These are phyloP conservation scores for Acrocera orbiculus DNA, from an alignment of 2,888 invertebrate species.

Conservation along the genomic window DNA sequence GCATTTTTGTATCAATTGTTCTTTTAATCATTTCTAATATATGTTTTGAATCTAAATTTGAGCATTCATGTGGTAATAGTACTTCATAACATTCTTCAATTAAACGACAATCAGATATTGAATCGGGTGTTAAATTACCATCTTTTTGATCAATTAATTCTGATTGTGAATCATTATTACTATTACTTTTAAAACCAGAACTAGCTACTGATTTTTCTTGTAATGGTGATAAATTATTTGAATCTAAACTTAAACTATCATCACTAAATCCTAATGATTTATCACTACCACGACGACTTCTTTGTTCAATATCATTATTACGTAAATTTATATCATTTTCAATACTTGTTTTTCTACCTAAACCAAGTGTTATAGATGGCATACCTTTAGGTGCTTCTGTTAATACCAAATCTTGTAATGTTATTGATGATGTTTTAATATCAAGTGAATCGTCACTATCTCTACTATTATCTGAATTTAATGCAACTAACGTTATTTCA, in stretches of 20 bases:
- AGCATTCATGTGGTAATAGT: conserved; percentile 61
- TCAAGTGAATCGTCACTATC: conserved; percentile 54
- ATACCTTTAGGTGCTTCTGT: conserved; percentile 55
- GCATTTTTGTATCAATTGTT: conserved; percentile 60
- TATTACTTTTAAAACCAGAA: conserved; percentile 41
- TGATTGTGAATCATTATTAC: conserved; percentile 33
- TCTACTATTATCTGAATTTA: conserved; percentile 54
- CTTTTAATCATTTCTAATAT: conserved; percentile 65
- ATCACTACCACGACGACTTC: conserved; percentile 46
- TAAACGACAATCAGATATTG: conserved; percentile 23
- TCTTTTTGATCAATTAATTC: conserved; percentile 38
- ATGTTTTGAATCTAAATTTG: conserved; percentile 57
- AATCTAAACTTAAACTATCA: conserved; percentile 54
- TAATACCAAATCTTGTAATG: conserved; percentile 40
- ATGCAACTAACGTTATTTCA: conserved; percentile 59
- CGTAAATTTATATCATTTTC: conserved; percentile 34
- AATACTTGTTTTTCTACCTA: conserved; percentile 49
- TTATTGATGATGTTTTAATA: conserved; percentile 32
- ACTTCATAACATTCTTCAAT: conserved; percentile 45
- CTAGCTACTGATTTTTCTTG: conserved; percentile 38
- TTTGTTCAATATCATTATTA: conserved; percentile 16
- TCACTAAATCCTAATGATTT: conserved; percentile 54
- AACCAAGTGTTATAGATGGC: conserved; percentile 67
- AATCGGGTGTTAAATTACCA: conserved; percentile 29
- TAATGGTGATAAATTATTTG: conserved; percentile 37